Conservation (phyloP, 2,888 invertebrate genomes). For the Perdita meconis region DNA sequence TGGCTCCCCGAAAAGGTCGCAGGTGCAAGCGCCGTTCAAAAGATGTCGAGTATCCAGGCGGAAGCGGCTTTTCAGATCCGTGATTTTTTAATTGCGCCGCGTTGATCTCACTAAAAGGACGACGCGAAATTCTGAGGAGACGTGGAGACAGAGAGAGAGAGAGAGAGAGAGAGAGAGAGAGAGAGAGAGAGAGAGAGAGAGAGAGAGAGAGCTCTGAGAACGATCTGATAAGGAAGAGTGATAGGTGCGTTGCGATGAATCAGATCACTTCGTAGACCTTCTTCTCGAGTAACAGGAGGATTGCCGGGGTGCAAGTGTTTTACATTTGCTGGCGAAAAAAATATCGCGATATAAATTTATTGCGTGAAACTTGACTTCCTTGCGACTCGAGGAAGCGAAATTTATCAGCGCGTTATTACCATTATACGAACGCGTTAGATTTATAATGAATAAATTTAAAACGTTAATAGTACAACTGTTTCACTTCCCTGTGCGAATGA, state of each 20-base stretch:
- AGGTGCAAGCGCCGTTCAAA: constrained; percentile 29
- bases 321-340: too few species aligned
- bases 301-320: too few species aligned
- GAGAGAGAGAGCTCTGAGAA: background rate
- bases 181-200: background rate
- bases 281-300: too few species aligned
- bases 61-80: constrained; percentile 32
- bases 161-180: background rate
- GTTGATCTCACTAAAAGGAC: constrained; percentile 1
- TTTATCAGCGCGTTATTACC: too few species aligned
- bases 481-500: too few species aligned
- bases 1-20: constrained; percentile 43
- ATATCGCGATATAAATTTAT: too few species aligned
- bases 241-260: background rate
- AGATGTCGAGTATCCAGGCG: constrained; percentile 18
- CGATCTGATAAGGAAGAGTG: background rate
- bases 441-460: too few species aligned
- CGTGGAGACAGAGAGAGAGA: too few species aligned
- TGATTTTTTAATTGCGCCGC: constrained; percentile 41
- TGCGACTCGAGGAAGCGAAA: too few species aligned
- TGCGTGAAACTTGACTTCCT: too few species aligned
- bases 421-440: too few species aligned
- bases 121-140: constrained; percentile 15
- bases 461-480: too few species aligned
- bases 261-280: background rate